Evolutionary conservation across 2,888 invertebrate genomes (phyloP).

Genomic region (Drosophila meridiana): DNA sequence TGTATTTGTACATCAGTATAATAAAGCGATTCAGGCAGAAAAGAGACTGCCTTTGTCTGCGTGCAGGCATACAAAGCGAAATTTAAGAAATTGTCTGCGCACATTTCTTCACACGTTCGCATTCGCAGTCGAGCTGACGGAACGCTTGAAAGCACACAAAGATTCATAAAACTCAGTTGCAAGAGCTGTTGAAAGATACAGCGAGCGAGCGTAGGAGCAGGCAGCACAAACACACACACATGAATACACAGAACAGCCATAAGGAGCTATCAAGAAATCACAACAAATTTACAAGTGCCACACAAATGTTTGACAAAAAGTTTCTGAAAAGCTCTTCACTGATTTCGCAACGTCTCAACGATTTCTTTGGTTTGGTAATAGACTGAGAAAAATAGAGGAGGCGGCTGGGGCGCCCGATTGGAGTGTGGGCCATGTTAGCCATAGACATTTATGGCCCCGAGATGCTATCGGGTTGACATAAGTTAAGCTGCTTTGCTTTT

Average conservation of each 20-base stretch:
- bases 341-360: constrained; percentile 77
- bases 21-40: constrained; percentile 73
- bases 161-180: constrained; percentile 70
- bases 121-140: constrained; percentile 53
- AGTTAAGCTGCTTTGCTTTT: constrained; percentile 77
- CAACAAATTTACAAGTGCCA: constrained; percentile 79
- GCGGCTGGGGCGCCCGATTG: not conserved
- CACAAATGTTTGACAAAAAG: constrained; percentile 81
- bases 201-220: constrained; percentile 14
- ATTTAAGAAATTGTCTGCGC: constrained; percentile 37
- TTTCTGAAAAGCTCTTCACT: constrained; percentile 76
- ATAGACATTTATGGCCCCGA: constrained; percentile 74
- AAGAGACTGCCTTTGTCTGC: constrained; percentile 53
- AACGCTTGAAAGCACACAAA: constrained; percentile 69
- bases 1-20: constrained; percentile 63
- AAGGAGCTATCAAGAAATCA: constrained; percentile 79
- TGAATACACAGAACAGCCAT: constrained; percentile 41
- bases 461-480: constrained; percentile 80
- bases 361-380: constrained; percentile 58
- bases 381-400: constrained; percentile 18
- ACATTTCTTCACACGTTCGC: constrained; percentile 64
- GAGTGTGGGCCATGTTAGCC: constrained; percentile 30
- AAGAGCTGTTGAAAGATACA: constrained; percentile 17
- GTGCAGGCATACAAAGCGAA: constrained; percentile 9
- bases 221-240: constrained; percentile 19